Percentiles rank a stretch among this genome's conserved stretches.
phyloP scores from a whole-genome alignment of 2,113 vertebrate species.

The Eulemur macaco region DNA sequence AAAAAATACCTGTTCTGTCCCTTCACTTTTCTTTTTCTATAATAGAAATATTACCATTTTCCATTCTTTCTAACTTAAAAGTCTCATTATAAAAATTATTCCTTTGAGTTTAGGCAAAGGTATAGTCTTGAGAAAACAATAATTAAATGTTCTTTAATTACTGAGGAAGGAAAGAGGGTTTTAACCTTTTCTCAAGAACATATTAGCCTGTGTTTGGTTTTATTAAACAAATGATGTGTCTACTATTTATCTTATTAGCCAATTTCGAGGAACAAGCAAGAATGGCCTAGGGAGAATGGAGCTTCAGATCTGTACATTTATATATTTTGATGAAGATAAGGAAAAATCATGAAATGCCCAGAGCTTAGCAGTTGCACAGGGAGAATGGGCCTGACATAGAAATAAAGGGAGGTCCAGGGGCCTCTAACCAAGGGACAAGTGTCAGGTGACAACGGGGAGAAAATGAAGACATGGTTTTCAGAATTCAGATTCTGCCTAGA shows the following conservation, averaged over 20 bases:
- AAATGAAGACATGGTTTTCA: neutral
- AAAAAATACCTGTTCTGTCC: neutral
- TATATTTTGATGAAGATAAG: neutral
- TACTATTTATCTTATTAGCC: neutral
- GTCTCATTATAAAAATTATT: neutral
- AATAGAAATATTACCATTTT: neutral
- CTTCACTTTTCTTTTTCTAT: neutral
- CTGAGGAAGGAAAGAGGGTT: neutral
- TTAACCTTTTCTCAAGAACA: slow-evolving; percentile 26
- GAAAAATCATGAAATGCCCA: neutral
- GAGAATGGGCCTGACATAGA: neutral
- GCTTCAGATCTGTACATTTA: neutral
- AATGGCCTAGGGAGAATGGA: neutral
- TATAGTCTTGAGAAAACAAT: neutral
- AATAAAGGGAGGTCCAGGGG: neutral
- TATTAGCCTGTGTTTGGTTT: neutral
- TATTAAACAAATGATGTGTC: slow-evolving; percentile 24
- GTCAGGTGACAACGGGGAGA: neutral
- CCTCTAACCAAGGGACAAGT: neutral
- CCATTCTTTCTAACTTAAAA: neutral
- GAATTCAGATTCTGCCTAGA: slow-evolving; percentile 19
- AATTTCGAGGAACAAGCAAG: neutral
- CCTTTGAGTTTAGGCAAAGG: neutral
- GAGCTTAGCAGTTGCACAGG: neutral
- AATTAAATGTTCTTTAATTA: neutral